These are phyloP conservation scores for Dolichopus griseipennis DNA, from an alignment of 2,888 invertebrate genomes.

Conservation along the genomic window DNA sequence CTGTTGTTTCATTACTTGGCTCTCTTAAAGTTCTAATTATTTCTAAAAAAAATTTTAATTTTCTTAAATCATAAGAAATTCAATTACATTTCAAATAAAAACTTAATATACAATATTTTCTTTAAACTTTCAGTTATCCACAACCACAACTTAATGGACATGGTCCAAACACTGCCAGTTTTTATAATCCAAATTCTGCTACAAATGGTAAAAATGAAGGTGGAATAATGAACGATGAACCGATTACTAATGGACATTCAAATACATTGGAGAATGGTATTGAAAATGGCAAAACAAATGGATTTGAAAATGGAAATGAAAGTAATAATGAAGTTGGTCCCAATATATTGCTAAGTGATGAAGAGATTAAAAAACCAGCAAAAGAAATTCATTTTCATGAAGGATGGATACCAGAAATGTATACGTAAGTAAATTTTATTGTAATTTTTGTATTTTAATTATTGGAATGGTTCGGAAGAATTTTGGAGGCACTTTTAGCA, in stretches of 20 bases:
- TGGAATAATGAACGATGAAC: background rate
- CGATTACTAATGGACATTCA: background rate
- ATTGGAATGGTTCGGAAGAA: too few species aligned
- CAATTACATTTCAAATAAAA: too few species aligned
- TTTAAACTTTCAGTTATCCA: background rate
- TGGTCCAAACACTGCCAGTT: background rate
- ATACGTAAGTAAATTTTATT: constrained; percentile 33
- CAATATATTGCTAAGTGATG: constrained; percentile 24
- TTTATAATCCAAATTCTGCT: background rate
- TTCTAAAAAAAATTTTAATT: too few species aligned
- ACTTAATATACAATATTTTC: too few species aligned
- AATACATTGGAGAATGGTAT: background rate
- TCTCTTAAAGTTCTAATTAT: too few species aligned
- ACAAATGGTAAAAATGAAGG: background rate
- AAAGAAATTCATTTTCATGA: constrained; percentile 36
- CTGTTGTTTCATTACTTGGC: too few species aligned
- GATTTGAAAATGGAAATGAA: background rate
- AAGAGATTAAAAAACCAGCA: constrained; percentile 25
- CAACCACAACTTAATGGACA: background rate
- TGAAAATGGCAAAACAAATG: background rate
- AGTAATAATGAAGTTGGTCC: constrained; percentile 27
- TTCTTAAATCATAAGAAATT: too few species aligned
- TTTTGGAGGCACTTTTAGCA: too few species aligned
- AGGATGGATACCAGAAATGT: constrained; percentile 40
- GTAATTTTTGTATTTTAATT: background rate